phyloP scores from a whole-genome alignment of 2,888 invertebrate species.

The Drosophila barbarae region DNA sequence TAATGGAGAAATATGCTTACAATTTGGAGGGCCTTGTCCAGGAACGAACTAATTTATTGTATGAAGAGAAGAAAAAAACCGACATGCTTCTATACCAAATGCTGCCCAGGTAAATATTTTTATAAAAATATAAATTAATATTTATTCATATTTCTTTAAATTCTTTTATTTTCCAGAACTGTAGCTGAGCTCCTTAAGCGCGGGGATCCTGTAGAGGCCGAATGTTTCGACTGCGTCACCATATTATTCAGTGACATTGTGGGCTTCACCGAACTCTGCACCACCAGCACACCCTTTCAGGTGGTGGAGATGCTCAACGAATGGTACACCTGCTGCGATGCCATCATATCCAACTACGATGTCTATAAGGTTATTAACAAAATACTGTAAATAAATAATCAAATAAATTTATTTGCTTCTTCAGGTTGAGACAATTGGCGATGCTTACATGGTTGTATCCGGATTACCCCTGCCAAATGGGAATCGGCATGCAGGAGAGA shows the following conservation, averaged over 20 bases:
- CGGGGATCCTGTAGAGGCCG: conserved; percentile 89
- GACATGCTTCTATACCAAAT: conserved; percentile 91
- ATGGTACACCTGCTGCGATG: conserved; percentile 92
- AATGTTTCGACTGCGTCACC: conserved; percentile 90
- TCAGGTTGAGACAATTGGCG: conserved; percentile 89
- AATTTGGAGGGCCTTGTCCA: conserved; percentile 91
- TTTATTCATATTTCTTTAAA: background rate
- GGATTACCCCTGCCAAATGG: conserved; percentile 88
- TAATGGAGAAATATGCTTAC: conserved; percentile 95
- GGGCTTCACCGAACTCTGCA: conserved; percentile 89
- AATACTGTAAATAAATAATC: no score
- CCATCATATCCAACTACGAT: conserved; percentile 91
- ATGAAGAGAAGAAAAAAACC: conserved; percentile 91
- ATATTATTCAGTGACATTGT: conserved; percentile 92
- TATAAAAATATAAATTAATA: no score
- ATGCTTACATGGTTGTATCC: conserved; percentile 91
- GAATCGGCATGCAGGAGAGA: conserved; percentile 87
- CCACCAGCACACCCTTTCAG: conserved; percentile 89
- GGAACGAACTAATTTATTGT: conserved; percentile 88
- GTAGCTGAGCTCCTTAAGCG: conserved; percentile 90
- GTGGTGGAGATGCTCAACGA: conserved; percentile 93
- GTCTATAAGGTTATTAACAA: conserved; percentile 86
- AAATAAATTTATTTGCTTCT: rapidly evolving
- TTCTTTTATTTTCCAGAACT: conserved; percentile 81
- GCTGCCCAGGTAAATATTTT: conserved; percentile 86